Evolutionary conservation across 30 jellyfish, hydroid and myxozoan genomes (phyloP), one percentile per base, ranked within the genome.

Genomic region (Aurelia sp.): DNA sequence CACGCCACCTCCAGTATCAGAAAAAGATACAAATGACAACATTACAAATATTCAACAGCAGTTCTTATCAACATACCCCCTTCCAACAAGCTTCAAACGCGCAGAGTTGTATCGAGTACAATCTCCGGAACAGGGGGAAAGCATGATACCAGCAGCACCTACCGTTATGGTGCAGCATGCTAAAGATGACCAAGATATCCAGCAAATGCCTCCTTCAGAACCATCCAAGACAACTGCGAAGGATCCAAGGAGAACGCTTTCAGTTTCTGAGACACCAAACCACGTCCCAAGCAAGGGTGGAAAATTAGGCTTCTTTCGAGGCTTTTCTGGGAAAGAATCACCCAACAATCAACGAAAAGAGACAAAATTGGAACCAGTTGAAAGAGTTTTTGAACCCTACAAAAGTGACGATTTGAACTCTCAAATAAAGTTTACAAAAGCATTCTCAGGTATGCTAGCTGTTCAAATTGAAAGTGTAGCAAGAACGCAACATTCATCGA

Each of bases 391-490:
- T 59, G 87, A 76, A 53, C 85, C 85, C 2, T 86, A 86, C 80
- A 55, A 18, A 66, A 86, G 96, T 70, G 96, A 74, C 23, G 80
- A 76, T 40, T 44, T 68, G 64, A 76, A 86, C 77, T 74, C 91
- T 13, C 86, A 77, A 63, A 79, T 76, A 88, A 68, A 80, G 50
- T 82, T 83, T 73, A 81, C 92, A 27, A 81, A 87, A 31, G 93
- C 92, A 20, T 92, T 62, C 65, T 87, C 96, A 11, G 98, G 98
- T 1, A 88, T 77, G 87, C 78, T 92, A 1, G 48, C 97, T 2
- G 96, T 92, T 3, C 67, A 77, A 52, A 79, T 92, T 31, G 85
- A 71, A 55, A 74, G 47, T 17, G 41, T 76, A 4, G 64, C 44
- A 73, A 66, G 62, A 66, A 74, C 50, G 35, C 79, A 72, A 51